A percentile compares a stretch with the other conserved stretches of the same genome.
These are phyloP conservation scores for Microtus montanus DNA, from an alignment of 2,113 vertebrate species.

Conservation along the genomic window DNA sequence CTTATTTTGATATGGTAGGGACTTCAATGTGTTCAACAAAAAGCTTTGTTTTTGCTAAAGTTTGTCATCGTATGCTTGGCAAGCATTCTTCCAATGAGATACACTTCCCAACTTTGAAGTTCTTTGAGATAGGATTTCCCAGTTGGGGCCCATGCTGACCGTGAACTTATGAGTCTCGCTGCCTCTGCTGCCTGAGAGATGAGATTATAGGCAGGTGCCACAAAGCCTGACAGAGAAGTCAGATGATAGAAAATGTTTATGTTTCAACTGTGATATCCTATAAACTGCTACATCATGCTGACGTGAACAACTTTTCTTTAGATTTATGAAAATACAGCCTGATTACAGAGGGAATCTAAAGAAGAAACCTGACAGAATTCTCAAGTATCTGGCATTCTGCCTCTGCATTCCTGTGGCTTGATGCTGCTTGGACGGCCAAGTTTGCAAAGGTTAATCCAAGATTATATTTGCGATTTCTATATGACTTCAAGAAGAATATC, in stretches of 20 bases:
- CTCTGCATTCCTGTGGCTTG: background rate
- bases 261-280: background rate
- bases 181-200: background rate
- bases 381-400: background rate
- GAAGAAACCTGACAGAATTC: background rate
- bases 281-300: background rate
- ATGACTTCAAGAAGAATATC: conserved; percentile 6
- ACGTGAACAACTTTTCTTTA: background rate
- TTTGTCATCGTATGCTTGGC: background rate
- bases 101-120: background rate
- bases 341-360: conserved; percentile 31
- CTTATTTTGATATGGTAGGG: background rate
- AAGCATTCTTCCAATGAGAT: background rate
- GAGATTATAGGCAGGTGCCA: background rate
- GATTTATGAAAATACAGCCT: conserved; percentile 17
- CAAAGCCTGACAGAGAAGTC: background rate
- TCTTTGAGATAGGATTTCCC: background rate
- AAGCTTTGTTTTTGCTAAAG: background rate
- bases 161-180: background rate
- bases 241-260: background rate
- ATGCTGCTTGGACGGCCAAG: background rate
- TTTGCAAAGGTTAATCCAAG: conserved; percentile 39
- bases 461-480: conserved; percentile 20
- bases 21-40: background rate
- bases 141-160: background rate